Percentiles rank a stretch among this genome's conserved stretches.
These are phyloP conservation scores for Macaria notata DNA, from an alignment of 2,888 invertebrate species.

Conservation along the genomic window DNA sequence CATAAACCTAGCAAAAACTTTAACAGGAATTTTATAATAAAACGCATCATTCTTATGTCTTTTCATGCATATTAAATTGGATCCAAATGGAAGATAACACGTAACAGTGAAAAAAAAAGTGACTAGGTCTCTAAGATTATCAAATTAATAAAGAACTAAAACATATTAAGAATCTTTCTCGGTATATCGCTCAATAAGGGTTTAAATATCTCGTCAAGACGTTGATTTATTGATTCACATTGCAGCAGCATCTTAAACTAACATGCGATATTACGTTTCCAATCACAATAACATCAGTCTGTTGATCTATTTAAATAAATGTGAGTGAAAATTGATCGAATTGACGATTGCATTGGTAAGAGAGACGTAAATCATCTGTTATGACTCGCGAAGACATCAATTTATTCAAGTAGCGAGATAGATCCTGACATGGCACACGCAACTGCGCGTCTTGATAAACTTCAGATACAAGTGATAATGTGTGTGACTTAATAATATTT, in stretches of 20 bases:
- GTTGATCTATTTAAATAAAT: constrained; percentile 14
- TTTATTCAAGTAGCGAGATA: constrained; percentile 6
- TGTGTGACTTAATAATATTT: too few species aligned
- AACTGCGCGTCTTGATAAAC: neutral
- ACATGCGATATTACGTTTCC: constrained; percentile 18
- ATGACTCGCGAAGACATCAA: constrained; percentile 10
- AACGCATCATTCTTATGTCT: too few species aligned
- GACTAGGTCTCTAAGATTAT: too few species aligned
- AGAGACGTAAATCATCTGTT: constrained; percentile 10
- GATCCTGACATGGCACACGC: constrained; percentile 10
- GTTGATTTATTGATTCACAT: neutral
- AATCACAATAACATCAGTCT: constrained; percentile 12
- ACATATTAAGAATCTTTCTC: too few species aligned
- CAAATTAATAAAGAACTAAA: too few species aligned
- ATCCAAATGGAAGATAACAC: too few species aligned
- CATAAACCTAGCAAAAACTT: too few species aligned
- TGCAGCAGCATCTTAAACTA: constrained; percentile 2
- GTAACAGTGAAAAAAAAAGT: too few species aligned
- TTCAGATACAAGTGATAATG: too few species aligned
- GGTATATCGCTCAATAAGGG: too few species aligned
- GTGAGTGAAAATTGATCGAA: constrained; percentile 18
- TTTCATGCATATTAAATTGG: too few species aligned
- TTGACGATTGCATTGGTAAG: constrained; percentile 1
- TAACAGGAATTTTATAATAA: too few species aligned
- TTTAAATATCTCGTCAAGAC: neutral